Evolutionary conservation across 2,113 vertebrate species (phyloP), one percentile per base, ranked within the genome.

Genomic region (Urocolius indicus): DNA sequence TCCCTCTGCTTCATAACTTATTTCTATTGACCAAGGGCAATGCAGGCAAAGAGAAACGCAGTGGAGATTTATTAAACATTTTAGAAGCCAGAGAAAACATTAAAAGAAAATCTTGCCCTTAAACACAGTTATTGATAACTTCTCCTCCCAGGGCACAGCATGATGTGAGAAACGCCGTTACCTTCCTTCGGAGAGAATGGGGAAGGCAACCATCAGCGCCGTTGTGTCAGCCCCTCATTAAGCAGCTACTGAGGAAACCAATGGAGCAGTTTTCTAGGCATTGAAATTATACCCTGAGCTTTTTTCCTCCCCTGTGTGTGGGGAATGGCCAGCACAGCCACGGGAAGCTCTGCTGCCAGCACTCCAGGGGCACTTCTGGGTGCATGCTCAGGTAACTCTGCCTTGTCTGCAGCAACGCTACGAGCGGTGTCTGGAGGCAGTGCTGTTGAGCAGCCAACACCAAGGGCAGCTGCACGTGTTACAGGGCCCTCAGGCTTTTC

Each of bases 1-100:
- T 86, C 30, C 38, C 48, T 67, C 51, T 58, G 72, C 75, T 90
- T 74, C 90, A 86, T 93, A 94, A 94, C 90, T 92, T 90, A 90
- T 65, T 91, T 96, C 93, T 96, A 96, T 95, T 93, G 93, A 88
- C 82, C 79, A 95, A 96, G 93, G 90, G 93, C 93, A 93, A 83
- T 67, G 59, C 29, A 86, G 57, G 49, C 55, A 71, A 93, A 85
- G 72, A 78, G 86, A 96, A 94, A 80, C 65, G 23, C 45, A 61
- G 48, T 43, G 34, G 30, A 71, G 88, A 84, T 90, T 68, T 94
- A 95, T 94, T 86, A 85, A 94, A 90, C 82, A 80, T 83, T 88
- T 4, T 0, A 72, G 72, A 87, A 89, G 49, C 62, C 36, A 73
- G 84, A 79, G 62, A 84, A 94, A 95, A 76, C 36, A 89, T 21